Conservation (phyloP, 2,797 vertebrate genomes). For the Galaxias olidus region DNA sequence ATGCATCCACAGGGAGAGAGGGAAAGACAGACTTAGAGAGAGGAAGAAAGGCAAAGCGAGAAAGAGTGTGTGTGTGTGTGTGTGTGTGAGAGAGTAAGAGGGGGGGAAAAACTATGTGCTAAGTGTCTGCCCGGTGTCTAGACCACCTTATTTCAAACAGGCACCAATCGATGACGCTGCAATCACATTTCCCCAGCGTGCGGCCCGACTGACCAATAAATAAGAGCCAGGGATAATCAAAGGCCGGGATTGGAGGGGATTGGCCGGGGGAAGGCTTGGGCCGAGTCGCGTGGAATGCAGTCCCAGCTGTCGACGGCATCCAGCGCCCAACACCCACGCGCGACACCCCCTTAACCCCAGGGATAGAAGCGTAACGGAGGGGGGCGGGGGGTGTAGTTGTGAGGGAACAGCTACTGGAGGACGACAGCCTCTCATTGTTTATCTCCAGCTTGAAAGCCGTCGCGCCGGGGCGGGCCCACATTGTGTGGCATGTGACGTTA, state of each 20-base stretch:
- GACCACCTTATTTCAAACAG: conserved; percentile 57
- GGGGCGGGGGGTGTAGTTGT: neutral
- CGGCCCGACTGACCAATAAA: conserved; percentile 51
- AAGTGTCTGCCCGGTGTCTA: conserved; percentile 44
- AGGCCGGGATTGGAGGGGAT: conserved; percentile 26
- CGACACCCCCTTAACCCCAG: neutral
- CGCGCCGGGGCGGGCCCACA: neutral
- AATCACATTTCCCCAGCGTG: conserved; percentile 57
- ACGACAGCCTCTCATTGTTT: neutral
- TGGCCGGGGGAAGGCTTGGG: conserved; percentile 24
- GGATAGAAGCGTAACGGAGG: neutral
- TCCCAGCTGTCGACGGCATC: conserved; percentile 43
- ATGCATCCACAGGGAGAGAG: conserved; percentile 37
- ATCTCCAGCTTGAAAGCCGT: conserved; percentile 22
- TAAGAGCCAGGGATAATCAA: conserved; percentile 46
- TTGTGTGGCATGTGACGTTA: conserved; percentile 17
- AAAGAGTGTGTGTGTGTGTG: conserved; percentile 7
- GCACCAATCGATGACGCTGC: conserved; percentile 63
- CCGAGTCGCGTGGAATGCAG: conserved; percentile 41
- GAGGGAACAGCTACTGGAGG: neutral
- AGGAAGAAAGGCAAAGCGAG: conserved; percentile 21
- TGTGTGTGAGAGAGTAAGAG: neutral
- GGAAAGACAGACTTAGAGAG: conserved; percentile 10
- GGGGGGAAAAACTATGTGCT: conserved; percentile 15
- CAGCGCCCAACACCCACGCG: conserved; percentile 35